Base-by-base conservation (phyloP, 2,113 vertebrate species). In the Octodon degus region DNA sequence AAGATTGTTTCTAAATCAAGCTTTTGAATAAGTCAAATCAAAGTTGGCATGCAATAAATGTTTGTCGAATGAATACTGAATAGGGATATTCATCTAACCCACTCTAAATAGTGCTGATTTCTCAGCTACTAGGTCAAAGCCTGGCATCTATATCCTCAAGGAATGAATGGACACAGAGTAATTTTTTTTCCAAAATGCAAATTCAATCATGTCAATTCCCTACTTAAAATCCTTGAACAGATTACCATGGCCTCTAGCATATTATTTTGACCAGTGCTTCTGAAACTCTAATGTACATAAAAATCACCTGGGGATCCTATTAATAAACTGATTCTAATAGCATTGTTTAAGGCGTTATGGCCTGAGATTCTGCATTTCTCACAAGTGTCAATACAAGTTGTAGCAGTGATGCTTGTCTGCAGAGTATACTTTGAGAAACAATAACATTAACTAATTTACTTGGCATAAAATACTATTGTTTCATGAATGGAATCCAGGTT, bases 1-100 rank as follows among this genome's bases (percentile, higher is more conserved):
- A 95, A 90, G 92, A 95, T 93, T 98, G 96, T 97, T 98, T 98
- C 79, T 95, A 97, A 96, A 97, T 97, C 97, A 97, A 98, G 87
- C 84, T 95, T 98, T 98, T 97, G 94, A 95, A 98, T 93, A 97
- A 96, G 94, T 98, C 97, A 98, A 70, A 96, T 72, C 93, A 97
- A 88, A 97, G 58, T 96, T 94, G 60, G 70, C 60, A 85, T 94
- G 65, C 81, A 77, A 67, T 94, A 89, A 93, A 70, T 86, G 32
- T 97, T 91, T 95, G 50, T 91, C 94, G 84, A 97, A 88, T 95
- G 97, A 97, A 97, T 96, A 84, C 80, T 95, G 86, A 97, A 97
- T 89, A 94, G 77, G 77, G 77, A 90, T 43, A 91, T 97, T 97
- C 97, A 98, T 97, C 95, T 97, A 97, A 96, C 0, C 47, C 96